phyloP scores from a whole-genome alignment of 1,140 invertebrate genomes.

The Brachionus angularis region DNA sequence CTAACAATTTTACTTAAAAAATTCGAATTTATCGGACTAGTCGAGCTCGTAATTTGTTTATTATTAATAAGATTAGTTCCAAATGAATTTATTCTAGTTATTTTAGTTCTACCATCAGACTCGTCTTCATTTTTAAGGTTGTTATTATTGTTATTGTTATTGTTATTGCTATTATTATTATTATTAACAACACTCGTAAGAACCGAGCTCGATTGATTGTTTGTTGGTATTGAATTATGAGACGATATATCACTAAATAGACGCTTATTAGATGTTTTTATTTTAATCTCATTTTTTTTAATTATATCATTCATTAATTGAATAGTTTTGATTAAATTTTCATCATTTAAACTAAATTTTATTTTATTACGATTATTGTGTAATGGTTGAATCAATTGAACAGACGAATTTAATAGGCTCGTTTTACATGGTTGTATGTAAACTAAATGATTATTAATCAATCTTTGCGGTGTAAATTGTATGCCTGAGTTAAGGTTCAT shows the following conservation, averaged over 20 bases:
- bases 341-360: background rate
- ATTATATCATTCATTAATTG: conserved; percentile 33
- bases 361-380: conserved; percentile 18
- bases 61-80: background rate
- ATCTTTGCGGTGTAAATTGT: background rate
- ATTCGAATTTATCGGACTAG: background rate
- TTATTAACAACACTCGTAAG: background rate
- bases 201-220: background rate
- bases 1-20: conserved; percentile 35
- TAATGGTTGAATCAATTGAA: conserved; percentile 16
- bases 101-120: background rate
- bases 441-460: background rate
- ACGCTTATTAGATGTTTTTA: conserved; percentile 26
- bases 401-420: background rate
- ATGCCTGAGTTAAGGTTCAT: background rate
- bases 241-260: conserved; percentile 40
- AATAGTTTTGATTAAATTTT: background rate
- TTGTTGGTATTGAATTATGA: conserved; percentile 1
- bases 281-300: conserved; percentile 24
- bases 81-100: conserved; percentile 6
- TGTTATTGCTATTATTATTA: background rate
- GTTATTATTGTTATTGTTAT: too few species aligned
- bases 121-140: conserved; percentile 25
- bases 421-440: background rate
- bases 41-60: background rate